These are phyloP conservation scores for Oophaga pumilio DNA, from an alignment of 2,113 vertebrate genomes.

Conservation along the genomic window DNA sequence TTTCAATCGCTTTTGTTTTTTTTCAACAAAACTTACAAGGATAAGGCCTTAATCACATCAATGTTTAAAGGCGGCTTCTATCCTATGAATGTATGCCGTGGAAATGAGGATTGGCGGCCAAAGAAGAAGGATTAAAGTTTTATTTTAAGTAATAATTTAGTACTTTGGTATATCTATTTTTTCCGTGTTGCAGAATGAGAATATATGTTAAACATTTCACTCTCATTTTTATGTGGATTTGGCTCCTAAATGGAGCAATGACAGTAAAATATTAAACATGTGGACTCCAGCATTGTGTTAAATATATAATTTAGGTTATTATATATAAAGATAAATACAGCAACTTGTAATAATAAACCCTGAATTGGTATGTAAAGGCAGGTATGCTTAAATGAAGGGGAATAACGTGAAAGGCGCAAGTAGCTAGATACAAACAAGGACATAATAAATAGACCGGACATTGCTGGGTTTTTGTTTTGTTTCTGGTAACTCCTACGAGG, in stretches of 20 bases:
- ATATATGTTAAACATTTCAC: constrained; percentile 7
- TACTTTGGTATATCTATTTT: not conserved
- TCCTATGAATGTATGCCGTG: constrained; percentile 25
- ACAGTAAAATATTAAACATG: not conserved
- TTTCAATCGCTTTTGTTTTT: constrained; percentile 15
- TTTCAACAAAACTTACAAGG: constrained; percentile 34
- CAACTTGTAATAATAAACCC: too few species aligned
- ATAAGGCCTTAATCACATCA: constrained; percentile 44
- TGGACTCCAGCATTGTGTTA: not conserved
- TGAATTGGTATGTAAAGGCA: too few species aligned
- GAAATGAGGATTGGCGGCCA: constrained; percentile 26
- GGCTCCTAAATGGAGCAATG: not conserved
- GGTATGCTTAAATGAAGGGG: too few species aligned
- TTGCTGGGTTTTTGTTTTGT: too few species aligned
- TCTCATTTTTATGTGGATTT: constrained; percentile 1
- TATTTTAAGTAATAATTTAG: constrained; percentile 40
- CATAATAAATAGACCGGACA: too few species aligned
- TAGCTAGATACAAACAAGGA: too few species aligned
- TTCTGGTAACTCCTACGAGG: too few species aligned
- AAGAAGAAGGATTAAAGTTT: constrained; percentile 36
- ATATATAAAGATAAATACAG: too few species aligned
- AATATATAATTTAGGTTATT: constrained; percentile 4
- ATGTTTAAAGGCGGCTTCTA: constrained; percentile 23
- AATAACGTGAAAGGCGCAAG: too few species aligned
- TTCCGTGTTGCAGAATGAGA: not conserved